Percentiles rank a stretch among this genome's conserved stretches.
Evolutionary conservation across 2,797 vertebrate species (phyloP).

Genomic region (Semaprochilodus insignis): DNA sequence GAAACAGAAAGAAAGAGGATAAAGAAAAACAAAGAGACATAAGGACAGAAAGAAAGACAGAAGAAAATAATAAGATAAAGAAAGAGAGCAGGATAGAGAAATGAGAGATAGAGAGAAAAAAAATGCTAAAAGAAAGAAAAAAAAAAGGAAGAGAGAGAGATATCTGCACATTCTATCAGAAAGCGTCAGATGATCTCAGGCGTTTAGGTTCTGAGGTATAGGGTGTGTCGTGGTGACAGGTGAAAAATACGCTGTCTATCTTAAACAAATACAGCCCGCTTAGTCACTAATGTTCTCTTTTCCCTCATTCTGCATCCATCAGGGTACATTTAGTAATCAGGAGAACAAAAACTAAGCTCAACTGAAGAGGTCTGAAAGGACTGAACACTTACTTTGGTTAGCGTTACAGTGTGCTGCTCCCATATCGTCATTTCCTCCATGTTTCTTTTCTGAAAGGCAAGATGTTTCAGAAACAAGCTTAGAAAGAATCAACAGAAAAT

Average conservation of each 20-base stretch:
- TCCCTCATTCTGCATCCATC: not conserved
- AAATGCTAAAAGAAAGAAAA: not conserved
- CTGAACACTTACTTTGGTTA: conserved; percentile 84
- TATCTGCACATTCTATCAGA: conserved; percentile 65
- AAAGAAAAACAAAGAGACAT: not conserved
- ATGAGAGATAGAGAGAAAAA: not conserved
- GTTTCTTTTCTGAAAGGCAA: conserved; percentile 74
- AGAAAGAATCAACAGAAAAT: not conserved
- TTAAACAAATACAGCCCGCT: conserved; percentile 15
- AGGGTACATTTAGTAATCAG: not conserved
- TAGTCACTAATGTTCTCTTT: not conserved
- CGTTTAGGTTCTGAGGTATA: conserved; percentile 57
- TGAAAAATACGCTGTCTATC: conserved; percentile 4
- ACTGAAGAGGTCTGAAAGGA: too few relatives aligned
- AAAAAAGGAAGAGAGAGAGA: not conserved
- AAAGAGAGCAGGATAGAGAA: not conserved
- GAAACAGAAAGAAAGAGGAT: not conserved
- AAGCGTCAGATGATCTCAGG: conserved; percentile 54
- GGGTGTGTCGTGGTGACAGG: conserved; percentile 51
- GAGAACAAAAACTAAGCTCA: not conserved
- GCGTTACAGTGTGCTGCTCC: conserved; percentile 92
- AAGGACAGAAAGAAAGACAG: not conserved
- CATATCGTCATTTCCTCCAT: conserved; percentile 97
- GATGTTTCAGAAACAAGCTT: conserved; percentile 8
- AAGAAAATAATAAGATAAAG: not conserved